Percentiles rank a stretch among this genome's conserved stretches.
phyloP scores from a whole-genome alignment of 2,888 invertebrate species.

The Lymantria monacha region DNA sequence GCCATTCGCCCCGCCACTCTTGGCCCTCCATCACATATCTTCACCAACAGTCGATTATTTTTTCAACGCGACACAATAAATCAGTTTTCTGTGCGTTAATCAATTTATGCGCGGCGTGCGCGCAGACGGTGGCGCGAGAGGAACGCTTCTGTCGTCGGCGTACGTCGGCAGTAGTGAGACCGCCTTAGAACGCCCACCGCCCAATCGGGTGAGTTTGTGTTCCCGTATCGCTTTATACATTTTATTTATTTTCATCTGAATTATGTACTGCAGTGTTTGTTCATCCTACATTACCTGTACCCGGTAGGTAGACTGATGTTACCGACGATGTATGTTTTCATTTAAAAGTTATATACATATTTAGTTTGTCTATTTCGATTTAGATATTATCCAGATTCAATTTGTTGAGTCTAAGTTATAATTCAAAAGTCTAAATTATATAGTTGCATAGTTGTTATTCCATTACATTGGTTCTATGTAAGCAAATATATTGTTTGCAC shows the following conservation, averaged over 20 bases:
- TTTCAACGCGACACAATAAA: slow-evolving; percentile 80
- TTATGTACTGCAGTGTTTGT: slow-evolving; percentile 57
- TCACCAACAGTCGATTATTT: slow-evolving; percentile 67
- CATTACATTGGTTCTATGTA: no score
- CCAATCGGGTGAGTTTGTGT: slow-evolving; percentile 47
- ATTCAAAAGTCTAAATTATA: slow-evolving; percentile 16
- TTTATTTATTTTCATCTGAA: slow-evolving; percentile 60
- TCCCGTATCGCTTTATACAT: slow-evolving; percentile 31
- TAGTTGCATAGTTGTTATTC: slow-evolving; percentile 10
- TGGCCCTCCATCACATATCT: slow-evolving; percentile 79
- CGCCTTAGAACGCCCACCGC: slow-evolving; percentile 62
- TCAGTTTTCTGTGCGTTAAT: slow-evolving; percentile 76
- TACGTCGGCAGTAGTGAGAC: slow-evolving; percentile 72
- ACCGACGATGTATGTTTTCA: slow-evolving; percentile 46
- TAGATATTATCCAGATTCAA: slow-evolving; percentile 27
- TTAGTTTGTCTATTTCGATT: slow-evolving; percentile 24
- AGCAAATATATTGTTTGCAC: no score
- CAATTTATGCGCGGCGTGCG: slow-evolving; percentile 61
- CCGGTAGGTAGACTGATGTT: slow-evolving; percentile 32
- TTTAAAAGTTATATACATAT: slow-evolving; percentile 36
- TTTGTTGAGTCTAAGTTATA: slow-evolving; percentile 36
- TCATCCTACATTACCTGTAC: slow-evolving; percentile 41
- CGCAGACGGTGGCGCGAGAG: slow-evolving; percentile 71
- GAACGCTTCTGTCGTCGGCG: slow-evolving; percentile 90
- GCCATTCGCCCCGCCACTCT: slow-evolving; percentile 77